phyloP scores from a whole-genome alignment of 1,140 invertebrate genomes.

The Riptortus pedestris region DNA sequence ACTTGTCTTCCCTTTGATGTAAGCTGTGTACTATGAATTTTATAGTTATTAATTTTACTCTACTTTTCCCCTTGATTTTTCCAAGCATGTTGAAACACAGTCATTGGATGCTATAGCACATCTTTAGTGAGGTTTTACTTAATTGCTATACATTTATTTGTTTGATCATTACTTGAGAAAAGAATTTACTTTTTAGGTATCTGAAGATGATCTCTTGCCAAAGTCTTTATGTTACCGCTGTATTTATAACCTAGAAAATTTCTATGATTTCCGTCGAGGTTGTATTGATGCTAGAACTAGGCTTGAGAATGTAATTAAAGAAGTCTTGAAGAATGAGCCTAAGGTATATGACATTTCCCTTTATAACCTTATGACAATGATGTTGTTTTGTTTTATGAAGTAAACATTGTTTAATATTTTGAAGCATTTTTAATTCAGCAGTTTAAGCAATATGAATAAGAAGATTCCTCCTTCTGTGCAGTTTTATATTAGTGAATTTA shows the following conservation, averaged over 20 bases:
- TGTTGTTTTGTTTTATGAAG: conserved; percentile 11
- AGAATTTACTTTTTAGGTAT: conserved; percentile 42
- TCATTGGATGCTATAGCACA: no score
- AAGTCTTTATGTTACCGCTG: conserved; percentile 44
- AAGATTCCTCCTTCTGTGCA: conserved; percentile 2
- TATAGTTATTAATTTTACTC: no score
- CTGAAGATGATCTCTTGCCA: conserved; percentile 40
- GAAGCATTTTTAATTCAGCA: background rate
- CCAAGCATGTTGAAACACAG: no score
- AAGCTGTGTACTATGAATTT: conserved; percentile 27
- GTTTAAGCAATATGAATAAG: background rate
- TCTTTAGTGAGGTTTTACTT: no score
- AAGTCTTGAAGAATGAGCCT: conserved; percentile 2
- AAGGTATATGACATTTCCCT: conserved; percentile 2
- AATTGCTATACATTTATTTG: no score
- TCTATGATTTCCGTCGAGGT: conserved; percentile 43
- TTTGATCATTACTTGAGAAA: no score
- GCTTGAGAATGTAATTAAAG: conserved; percentile 34
- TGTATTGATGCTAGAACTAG: conserved; percentile 41
- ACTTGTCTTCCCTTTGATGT: conserved; percentile 44
- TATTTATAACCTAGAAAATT: conserved; percentile 45
- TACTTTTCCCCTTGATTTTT: no score
- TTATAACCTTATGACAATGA: conserved; percentile 3
- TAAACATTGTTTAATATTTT: background rate
- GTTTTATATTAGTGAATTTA: background rate